A percentile compares a stretch with the other conserved stretches of the same genome.
Evolutionary conservation across 2,888 invertebrate species (phyloP).

Genomic region (Atethmia centrago): DNA sequence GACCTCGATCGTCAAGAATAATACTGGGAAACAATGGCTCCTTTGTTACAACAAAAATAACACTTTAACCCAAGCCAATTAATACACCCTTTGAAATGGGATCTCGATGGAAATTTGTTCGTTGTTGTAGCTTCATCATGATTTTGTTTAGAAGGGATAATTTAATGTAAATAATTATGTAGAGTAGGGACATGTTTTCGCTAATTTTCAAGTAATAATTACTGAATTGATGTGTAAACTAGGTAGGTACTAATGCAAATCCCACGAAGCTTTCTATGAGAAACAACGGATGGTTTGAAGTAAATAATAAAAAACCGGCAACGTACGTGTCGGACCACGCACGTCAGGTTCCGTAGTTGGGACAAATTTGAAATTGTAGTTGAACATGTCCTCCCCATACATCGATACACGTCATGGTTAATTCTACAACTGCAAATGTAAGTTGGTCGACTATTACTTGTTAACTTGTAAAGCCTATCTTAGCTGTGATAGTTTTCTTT

Average conservation of each 20-base stretch:
- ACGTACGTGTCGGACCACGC: no score
- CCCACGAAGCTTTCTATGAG: background rate
- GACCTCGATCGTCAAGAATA: conserved; percentile 63
- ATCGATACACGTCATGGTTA: no score
- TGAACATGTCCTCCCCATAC: no score
- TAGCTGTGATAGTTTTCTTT: no score
- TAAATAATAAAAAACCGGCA: background rate
- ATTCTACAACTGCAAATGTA: no score
- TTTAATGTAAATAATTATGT: conserved; percentile 7
- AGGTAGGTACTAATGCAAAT: conserved; percentile 13
- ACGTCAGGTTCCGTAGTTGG: no score
- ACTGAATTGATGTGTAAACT: background rate
- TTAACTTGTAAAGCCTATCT: no score
- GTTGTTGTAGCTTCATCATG: conserved; percentile 3
- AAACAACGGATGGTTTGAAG: background rate
- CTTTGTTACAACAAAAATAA: conserved; percentile 57
- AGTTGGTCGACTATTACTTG: no score
- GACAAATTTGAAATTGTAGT: no score
- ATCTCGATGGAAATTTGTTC: conserved; percentile 28
- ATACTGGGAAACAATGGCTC: conserved; percentile 56
- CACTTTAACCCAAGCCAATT: conserved; percentile 41
- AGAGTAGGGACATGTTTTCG: background rate
- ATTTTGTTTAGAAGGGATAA: conserved; percentile 21
- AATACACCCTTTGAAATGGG: conserved; percentile 40
- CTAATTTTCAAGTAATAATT: background rate